Base-by-base conservation (phyloP, 1,140 invertebrate genomes). In the Luehdorfia chinensis region DNA sequence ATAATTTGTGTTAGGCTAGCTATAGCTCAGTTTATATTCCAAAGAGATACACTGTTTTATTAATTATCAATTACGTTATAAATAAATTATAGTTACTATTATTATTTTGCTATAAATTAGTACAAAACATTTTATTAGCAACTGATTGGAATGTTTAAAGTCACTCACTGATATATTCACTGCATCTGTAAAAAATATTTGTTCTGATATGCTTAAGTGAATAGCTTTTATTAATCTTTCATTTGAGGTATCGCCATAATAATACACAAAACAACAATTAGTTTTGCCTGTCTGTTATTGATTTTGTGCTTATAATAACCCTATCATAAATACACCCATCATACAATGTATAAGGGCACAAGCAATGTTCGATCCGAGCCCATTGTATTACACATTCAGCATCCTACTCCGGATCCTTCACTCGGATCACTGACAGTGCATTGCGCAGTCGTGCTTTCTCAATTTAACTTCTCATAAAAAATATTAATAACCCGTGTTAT, bases 371-470 rank as follows among this genome's bases (percentile, higher is more conserved):
- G 62, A 68, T 65, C 62, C 54, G 53, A 62, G 59, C 59, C 73
- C 58, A 72, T 84, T 84, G 73, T 84, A 51, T 51, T 61, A 41
- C 52, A 39, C 49, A 59, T 59, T 56, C 64, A 59, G 60, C 57
- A 45, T 58, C 61, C 55, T 45, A 59, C 56, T 45, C 46, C 33
- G 54, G 48, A 73, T 66, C 66, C 63, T 59, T 66, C 80, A 84
- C 76, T 84, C 66, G 61, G 56, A 66, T 57, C 50, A 56, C 60
- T 65, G 62, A 58, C 47, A 54, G 25, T 67, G 73, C 52, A 60
- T 59, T 68, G 80, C 61, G 62, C 73, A 75, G 73, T 72, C 59
- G 76, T 80, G 67, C 68, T 72, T 56, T 70, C 55, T 62, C 33
- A 62, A 69, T 66, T 56, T 48, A 47, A 60, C 67, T 73, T 61